Percentiles rank a stretch among this genome's conserved stretches.
These are phyloP conservation scores for Psephotus haematonotus DNA, from an alignment of 2,113 vertebrate species.

Conservation along the genomic window DNA sequence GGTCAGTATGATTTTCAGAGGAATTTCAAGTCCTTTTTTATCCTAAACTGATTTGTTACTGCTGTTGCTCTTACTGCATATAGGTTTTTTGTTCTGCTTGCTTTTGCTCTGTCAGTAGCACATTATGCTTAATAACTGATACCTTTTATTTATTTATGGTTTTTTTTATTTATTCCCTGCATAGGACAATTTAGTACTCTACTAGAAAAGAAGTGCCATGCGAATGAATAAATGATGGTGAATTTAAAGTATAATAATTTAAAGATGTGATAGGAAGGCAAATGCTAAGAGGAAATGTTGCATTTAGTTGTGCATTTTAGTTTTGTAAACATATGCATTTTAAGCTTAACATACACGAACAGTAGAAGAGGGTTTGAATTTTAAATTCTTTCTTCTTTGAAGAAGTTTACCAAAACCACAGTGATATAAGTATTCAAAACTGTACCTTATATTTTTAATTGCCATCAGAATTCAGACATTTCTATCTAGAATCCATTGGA, in stretches of 20 bases:
- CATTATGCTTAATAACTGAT: neutral
- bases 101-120: neutral
- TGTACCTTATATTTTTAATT: conserved; percentile 28
- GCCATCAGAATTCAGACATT: conserved; percentile 13
- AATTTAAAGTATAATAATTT: neutral
- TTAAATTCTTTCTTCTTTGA: conserved; percentile 23
- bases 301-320: neutral
- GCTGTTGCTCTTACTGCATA: neutral
- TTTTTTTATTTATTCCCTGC: neutral
- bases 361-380: conserved; percentile 20
- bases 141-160: neutral
- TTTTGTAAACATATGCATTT: neutral
- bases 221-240: neutral
- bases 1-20: neutral
- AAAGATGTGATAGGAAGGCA: neutral
- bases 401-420: neutral
- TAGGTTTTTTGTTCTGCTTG: neutral
- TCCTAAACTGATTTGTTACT: neutral
- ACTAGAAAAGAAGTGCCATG: neutral
- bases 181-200: neutral
- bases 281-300: neutral
- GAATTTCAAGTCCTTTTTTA: neutral
- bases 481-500: neutral
- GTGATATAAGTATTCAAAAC: conserved; percentile 21
- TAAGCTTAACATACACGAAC: neutral